Evolutionary conservation across 2,797 vertebrate species (phyloP).

Genomic region (Emys orbicularis): DNA sequence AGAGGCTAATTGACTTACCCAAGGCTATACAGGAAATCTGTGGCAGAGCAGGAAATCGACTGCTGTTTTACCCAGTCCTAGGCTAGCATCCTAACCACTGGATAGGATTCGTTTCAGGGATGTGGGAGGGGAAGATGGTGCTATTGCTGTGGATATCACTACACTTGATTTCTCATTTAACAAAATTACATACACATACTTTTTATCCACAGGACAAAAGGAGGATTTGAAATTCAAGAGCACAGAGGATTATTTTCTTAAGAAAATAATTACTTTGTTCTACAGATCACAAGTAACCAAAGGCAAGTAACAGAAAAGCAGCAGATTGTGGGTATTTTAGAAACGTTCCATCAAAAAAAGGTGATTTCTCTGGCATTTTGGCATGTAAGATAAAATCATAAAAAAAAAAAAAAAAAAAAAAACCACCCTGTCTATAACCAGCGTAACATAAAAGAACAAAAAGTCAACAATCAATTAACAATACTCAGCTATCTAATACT

Average conservation of each 20-base stretch:
- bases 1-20: neutral
- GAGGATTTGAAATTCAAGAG: neutral
- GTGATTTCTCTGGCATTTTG: conserved; percentile 4
- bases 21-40: conserved; percentile 16
- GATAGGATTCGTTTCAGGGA: neutral
- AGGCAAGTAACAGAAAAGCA: neutral
- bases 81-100: neutral
- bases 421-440: neutral
- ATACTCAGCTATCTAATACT: neutral
- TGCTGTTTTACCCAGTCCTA: conserved; percentile 3
- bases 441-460: neutral
- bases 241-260: conserved; percentile 44
- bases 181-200: neutral
- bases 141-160: conserved; percentile 4
- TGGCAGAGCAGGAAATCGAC: neutral
- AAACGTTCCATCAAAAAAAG: neutral
- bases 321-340: neutral
- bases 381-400: neutral
- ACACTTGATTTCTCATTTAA: conserved; percentile 15
- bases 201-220: conserved; percentile 25
- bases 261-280: neutral
- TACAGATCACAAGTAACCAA: neutral
- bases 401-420: neutral
- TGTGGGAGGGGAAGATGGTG: neutral
- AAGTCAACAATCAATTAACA: conserved; percentile 30